Conservation (phyloP, 2,888 invertebrate genomes). For the Rhingia campestris region DNA sequence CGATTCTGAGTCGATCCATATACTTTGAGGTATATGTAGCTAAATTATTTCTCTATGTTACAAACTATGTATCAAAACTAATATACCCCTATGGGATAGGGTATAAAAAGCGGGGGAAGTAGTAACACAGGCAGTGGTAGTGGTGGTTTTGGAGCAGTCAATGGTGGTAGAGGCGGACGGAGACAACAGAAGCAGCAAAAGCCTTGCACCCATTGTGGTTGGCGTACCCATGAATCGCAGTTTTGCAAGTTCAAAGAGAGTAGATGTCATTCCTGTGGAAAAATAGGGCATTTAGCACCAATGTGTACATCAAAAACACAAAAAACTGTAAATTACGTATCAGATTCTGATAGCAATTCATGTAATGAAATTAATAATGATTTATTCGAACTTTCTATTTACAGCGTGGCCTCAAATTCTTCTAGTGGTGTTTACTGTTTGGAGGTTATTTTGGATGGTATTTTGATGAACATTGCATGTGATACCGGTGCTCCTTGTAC, state of each 20-base stretch:
- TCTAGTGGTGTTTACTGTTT: constrained; percentile 19
- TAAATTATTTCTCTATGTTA: too few species aligned
- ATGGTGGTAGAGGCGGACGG: too few species aligned
- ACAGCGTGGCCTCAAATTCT: constrained; percentile 25
- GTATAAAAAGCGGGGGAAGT: too few species aligned
- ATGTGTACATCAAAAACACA: constrained; percentile 6
- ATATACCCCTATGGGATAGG: too few species aligned
- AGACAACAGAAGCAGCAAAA: too few species aligned
- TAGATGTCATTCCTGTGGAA: constrained; percentile 18
- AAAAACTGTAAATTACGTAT: constrained; percentile 28
- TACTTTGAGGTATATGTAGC: too few species aligned
- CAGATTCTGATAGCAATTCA: constrained; percentile 1
- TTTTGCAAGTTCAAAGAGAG: constrained; percentile 6
- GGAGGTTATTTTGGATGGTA: constrained; percentile 17
- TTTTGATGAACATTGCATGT: constrained; percentile 12
- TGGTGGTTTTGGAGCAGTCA: too few species aligned
- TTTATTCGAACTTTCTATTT: constrained; percentile 26
- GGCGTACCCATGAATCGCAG: constrained; percentile 15
- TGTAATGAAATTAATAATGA: constrained; percentile 25
- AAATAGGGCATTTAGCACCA: constrained; percentile 30
- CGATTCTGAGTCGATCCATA: too few species aligned
- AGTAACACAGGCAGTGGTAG: too few species aligned
- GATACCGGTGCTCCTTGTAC: too few species aligned
- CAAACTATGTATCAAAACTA: too few species aligned
- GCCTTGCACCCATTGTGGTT: constrained; percentile 28